These are phyloP conservation scores for Myocastor coypus DNA, from an alignment of 2,113 vertebrate species.

Conservation along the genomic window DNA sequence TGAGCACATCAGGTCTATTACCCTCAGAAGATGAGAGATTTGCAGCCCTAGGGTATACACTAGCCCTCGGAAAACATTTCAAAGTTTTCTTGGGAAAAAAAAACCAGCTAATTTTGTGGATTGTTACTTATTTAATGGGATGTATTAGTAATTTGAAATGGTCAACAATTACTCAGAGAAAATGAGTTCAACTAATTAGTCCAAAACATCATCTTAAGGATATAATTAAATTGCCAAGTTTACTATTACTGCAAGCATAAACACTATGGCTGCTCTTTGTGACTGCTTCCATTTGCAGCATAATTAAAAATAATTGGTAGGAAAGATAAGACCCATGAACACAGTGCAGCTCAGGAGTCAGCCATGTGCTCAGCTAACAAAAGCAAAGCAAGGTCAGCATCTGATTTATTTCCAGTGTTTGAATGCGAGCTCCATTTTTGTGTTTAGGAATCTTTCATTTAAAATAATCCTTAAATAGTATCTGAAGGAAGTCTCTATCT, in stretches of 20 bases:
- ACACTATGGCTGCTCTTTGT: slow-evolving; percentile 63
- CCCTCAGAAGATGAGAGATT: neutral
- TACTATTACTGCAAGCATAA: slow-evolving; percentile 74
- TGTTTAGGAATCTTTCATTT: slow-evolving; percentile 31
- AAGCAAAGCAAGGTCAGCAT: slow-evolving; percentile 8
- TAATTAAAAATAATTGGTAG: slow-evolving; percentile 76
- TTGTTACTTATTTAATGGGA: slow-evolving; percentile 79
- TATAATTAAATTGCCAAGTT: slow-evolving; percentile 77
- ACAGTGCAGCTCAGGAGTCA: slow-evolving; percentile 48
- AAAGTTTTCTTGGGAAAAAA: neutral
- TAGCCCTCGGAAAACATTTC: slow-evolving; percentile 18
- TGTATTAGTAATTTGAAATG: slow-evolving; percentile 76
- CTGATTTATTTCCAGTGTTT: slow-evolving; percentile 31
- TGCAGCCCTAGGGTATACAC: neutral
- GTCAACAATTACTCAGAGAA: slow-evolving; percentile 78
- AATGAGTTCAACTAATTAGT: slow-evolving; percentile 78
- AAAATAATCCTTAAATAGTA: neutral
- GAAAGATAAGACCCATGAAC: slow-evolving; percentile 46
- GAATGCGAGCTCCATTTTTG: neutral
- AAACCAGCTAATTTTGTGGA: slow-evolving; percentile 58
- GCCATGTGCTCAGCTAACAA: slow-evolving; percentile 41
- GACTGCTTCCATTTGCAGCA: slow-evolving; percentile 49
- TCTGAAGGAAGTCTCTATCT: neutral
- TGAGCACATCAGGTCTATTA: neutral
- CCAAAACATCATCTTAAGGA: slow-evolving; percentile 79